Evolutionary conservation across 2,113 vertebrate genomes (phyloP).

Genomic region (Daboia siamensis): DNA sequence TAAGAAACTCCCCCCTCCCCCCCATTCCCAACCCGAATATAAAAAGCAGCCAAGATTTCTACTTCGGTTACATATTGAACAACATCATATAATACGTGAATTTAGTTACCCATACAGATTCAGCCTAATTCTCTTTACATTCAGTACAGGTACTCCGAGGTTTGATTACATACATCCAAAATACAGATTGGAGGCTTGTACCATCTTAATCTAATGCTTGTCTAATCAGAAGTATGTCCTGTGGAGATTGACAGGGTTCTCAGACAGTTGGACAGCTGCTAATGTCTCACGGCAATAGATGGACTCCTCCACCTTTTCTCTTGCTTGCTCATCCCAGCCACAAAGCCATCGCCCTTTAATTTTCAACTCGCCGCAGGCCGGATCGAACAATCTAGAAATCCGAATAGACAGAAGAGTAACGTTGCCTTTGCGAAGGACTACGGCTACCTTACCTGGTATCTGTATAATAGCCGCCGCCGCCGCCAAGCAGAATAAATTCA

Average conservation of each 20-base stretch:
- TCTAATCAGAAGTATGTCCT: neutral
- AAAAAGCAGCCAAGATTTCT: neutral
- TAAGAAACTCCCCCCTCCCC: neutral
- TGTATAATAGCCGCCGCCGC: conserved; percentile 2
- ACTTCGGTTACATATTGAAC: neutral
- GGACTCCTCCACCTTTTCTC: neutral
- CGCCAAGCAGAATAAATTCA: conserved; percentile 30
- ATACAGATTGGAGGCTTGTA: neutral
- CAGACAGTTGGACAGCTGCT: neutral
- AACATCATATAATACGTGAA: neutral
- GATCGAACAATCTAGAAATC: neutral
- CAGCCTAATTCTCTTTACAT: neutral
- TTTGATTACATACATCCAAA: neutral
- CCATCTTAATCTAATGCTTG: neutral
- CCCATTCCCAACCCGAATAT: neutral
- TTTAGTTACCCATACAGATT: neutral
- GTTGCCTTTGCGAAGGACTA: neutral
- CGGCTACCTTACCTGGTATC: conserved; percentile 41
- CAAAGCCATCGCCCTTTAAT: neutral
- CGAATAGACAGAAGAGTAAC: neutral
- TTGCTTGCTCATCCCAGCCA: conserved; percentile 15
- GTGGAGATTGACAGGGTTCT: neutral
- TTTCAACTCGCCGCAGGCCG: neutral
- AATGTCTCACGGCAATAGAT: neutral
- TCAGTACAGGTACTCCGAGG: neutral